Percentiles rank a stretch among this genome's conserved stretches.
Evolutionary conservation across 2,888 invertebrate species (phyloP).

Genomic region (Sphecodes monilicornis): DNA sequence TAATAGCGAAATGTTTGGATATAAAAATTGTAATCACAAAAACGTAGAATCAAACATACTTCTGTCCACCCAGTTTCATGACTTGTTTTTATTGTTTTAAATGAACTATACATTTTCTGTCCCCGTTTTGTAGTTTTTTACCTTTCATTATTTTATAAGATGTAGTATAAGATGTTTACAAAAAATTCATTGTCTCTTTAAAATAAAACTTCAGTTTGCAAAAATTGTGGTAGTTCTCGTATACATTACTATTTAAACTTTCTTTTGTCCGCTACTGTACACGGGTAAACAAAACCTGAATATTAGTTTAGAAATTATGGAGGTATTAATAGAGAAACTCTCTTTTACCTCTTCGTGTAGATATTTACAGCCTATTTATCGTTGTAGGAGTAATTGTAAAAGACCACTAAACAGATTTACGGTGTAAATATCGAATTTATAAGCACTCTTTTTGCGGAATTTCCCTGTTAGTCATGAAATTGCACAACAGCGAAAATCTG

Average conservation of each 20-base stretch:
- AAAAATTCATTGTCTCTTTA: not conserved
- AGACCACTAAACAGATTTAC: not conserved
- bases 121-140: too few relatives aligned
- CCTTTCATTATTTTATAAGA: too few relatives aligned
- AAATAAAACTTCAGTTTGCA: too few relatives aligned
- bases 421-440: slow-evolving; percentile 11
- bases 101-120: too few relatives aligned
- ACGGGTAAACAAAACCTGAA: not conserved
- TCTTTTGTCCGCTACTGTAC: too few relatives aligned
- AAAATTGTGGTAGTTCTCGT: too few relatives aligned
- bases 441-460: not conserved
- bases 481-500: slow-evolving; percentile 36
- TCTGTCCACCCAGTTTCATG: too few relatives aligned
- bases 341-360: not conserved
- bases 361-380: not conserved
- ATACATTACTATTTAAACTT: too few relatives aligned
- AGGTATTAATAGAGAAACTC: not conserved
- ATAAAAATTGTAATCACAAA: too few relatives aligned
- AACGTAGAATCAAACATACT: too few relatives aligned
- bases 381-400: not conserved
- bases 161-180: not conserved
- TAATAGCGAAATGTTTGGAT: too few relatives aligned
- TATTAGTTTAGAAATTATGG: not conserved
- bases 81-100: too few relatives aligned
- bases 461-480: slow-evolving; percentile 29